Conservation (phyloP, 2,888 invertebrate genomes). For the Nematopogon swammerdamellus region DNA sequence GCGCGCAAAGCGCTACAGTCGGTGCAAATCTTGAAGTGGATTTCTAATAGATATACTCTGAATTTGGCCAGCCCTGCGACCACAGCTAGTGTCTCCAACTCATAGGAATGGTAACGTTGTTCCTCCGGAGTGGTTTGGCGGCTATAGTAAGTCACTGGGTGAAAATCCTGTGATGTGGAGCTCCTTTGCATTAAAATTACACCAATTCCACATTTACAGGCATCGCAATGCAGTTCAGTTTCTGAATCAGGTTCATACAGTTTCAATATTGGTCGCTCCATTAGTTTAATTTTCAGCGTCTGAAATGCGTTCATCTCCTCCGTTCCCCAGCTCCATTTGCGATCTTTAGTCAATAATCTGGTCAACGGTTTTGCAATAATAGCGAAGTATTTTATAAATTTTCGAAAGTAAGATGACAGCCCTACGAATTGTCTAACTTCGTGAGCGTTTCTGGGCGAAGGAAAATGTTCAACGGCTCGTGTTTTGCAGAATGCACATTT, state of each 20-base stretch:
- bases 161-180: conserved; percentile 10
- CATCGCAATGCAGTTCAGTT: conserved; percentile 17
- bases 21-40: conserved; percentile 12
- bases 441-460: conserved; percentile 14
- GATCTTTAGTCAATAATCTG: conserved; percentile 14
- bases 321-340: conserved; percentile 7
- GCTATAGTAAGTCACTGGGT: conserved; percentile 20
- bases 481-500: too few species aligned
- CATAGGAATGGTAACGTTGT: conserved; percentile 20
- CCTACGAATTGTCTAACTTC: conserved; percentile 17
- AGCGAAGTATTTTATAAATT: conserved; percentile 17
- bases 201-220: conserved; percentile 14
- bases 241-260: conserved; percentile 14
- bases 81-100: conserved; percentile 21
- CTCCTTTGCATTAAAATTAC: conserved; percentile 14
- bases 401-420: conserved; percentile 16
- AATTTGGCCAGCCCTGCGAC: conserved; percentile 14
- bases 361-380: conserved; percentile 15
- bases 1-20: conserved; percentile 15
- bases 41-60: conserved; percentile 14
- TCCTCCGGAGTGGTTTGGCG: conserved; percentile 15
- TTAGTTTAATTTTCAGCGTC: neutral
- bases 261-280: conserved; percentile 10
- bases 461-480: too few species aligned
- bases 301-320: conserved; percentile 1